Conservation (phyloP, 2,797 vertebrate species). For the Hylomyscus alleni region DNA sequence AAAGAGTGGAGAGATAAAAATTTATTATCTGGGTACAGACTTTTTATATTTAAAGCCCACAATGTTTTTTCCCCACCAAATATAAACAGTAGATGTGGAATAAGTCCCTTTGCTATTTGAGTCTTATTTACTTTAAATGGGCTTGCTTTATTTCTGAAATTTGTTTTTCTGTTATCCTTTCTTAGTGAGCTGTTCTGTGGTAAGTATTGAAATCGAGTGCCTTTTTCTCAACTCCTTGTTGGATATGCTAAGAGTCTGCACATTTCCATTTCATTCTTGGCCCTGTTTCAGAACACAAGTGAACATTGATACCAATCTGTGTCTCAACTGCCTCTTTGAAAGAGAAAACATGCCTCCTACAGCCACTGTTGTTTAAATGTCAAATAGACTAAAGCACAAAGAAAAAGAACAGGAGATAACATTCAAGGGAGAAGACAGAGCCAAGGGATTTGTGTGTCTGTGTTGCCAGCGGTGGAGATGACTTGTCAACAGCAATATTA, state of each 20-base stretch:
- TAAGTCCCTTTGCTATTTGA: not conserved
- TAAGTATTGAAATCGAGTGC: conserved; percentile 10
- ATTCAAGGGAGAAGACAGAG: conserved; percentile 70
- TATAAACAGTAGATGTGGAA: conserved; percentile 11
- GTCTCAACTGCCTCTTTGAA: conserved; percentile 73
- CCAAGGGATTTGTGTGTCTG: conserved; percentile 43
- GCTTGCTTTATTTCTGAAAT: conserved; percentile 51
- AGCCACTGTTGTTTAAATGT: conserved; percentile 84
- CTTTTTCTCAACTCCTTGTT: conserved; percentile 68
- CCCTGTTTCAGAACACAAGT: conserved; percentile 84
- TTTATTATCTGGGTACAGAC: not conserved
- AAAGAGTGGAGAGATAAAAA: not conserved
- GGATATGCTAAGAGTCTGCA: not conserved
- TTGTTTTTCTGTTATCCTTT: not conserved
- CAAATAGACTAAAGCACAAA: conserved; percentile 75
- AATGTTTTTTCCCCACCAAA: not conserved
- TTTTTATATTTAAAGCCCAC: not conserved
- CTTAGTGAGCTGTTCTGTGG: conserved; percentile 56
- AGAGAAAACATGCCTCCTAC: conserved; percentile 74
- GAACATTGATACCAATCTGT: conserved; percentile 82
- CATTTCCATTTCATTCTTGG: conserved; percentile 76
- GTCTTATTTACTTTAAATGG: conserved; percentile 32
- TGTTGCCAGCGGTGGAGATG: conserved; percentile 47
- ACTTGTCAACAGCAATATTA: conserved; percentile 27
- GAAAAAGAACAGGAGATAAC: conserved; percentile 83